Evolutionary conservation across 2,888 invertebrate genomes (phyloP).

Genomic region (Calameuta idolon): DNA sequence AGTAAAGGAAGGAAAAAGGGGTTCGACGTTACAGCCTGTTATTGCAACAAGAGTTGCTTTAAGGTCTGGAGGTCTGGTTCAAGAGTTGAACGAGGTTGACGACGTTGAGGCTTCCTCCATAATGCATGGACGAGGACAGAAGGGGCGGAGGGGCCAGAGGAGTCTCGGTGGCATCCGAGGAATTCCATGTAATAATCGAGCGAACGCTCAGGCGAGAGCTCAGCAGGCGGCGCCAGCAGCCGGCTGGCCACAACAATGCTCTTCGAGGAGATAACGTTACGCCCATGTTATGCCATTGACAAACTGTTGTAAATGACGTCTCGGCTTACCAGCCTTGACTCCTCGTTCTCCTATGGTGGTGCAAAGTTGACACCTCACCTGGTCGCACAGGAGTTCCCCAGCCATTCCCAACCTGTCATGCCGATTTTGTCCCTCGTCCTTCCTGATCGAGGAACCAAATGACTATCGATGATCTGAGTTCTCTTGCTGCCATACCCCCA

Average conservation of each 20-base stretch:
- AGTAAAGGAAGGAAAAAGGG: constrained; percentile 24
- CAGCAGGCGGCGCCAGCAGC: constrained; percentile 61
- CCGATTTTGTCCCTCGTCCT: not conserved
- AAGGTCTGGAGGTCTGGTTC: not conserved
- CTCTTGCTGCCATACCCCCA: not conserved
- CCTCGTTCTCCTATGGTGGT: too few relatives aligned
- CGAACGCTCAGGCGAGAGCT: constrained; percentile 48
- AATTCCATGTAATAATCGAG: constrained; percentile 66
- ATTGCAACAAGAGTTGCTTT: not conserved
- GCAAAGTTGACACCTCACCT: not conserved
- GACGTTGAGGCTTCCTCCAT: not conserved
- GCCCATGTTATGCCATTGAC: not conserved
- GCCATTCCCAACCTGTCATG: not conserved
- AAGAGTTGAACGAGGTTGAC: not conserved
- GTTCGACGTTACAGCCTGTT: constrained; percentile 8
- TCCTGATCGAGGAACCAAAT: not conserved
- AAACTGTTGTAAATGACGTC: not conserved
- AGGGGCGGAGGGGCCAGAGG: constrained; percentile 31
- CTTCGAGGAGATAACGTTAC: constrained; percentile 5
- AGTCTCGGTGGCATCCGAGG: constrained; percentile 61
- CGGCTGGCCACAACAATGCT: constrained; percentile 42
- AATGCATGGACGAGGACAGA: not conserved
- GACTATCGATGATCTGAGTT: not conserved
- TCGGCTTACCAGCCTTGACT: not conserved
- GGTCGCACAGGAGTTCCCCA: not conserved